Evolutionary conservation across 2,113 vertebrate genomes (phyloP), one percentile per base, ranked within the genome.

Genomic region (Colistium nudipinnis): DNA sequence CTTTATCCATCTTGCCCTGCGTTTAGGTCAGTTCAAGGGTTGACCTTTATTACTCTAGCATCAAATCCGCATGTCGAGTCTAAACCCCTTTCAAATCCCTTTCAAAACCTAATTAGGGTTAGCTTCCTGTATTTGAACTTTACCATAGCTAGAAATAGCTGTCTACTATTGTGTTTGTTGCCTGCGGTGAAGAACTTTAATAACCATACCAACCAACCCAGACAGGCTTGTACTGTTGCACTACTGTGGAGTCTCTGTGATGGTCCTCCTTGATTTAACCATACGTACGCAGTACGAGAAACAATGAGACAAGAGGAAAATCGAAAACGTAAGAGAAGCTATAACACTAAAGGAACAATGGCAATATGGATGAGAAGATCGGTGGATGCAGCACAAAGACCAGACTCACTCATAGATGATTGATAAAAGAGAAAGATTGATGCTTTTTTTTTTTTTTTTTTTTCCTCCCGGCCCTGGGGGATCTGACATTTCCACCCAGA

Each of bases 401-500:
- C 52, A 77, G 73, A 75, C 38, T 78, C 57, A 76, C 68, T 71
- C 71, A 86, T 88, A 64, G 71, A 78, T 70, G 70, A 81, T 79
- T 66, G 70, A 82, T 80, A 82, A 86, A 83, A 86, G 75, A 69
- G 77, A 77, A 78, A 83, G 74, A 85, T 67, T 80, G 64, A 87
- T 86, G 80, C 71, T 80, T 82, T 72, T 78, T 47, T 41, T 74
- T 82, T 77, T 80, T 82, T 72, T 78, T 47, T 41, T 74, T 82
- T 77, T 74, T 51, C 61, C 81, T 45, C 51, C 9, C 53, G 49
- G 76, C 84, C 79, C 71, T 25, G 4, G 67, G 87, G 86, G 87
- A 85, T 48, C 76, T 89, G 89, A 81, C 86, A 91, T 92, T 91
- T 89, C 77, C 52, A 90, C 87, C 43, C 51, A 65, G 62, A 81